phyloP scores from a whole-genome alignment of 2,113 vertebrate genomes.

The Manacus vitellinus region DNA sequence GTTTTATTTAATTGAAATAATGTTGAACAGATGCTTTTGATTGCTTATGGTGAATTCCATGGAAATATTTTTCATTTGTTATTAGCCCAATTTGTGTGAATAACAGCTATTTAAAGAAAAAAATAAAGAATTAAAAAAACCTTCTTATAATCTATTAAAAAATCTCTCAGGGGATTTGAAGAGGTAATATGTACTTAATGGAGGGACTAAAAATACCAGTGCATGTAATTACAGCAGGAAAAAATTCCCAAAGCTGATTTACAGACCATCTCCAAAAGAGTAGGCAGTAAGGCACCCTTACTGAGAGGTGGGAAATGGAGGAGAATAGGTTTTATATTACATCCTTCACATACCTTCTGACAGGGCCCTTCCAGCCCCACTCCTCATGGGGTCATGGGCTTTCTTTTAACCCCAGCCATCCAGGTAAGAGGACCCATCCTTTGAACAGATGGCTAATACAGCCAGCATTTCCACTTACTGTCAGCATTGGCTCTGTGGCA shows the following conservation, averaged over 20 bases:
- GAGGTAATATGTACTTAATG: neutral
- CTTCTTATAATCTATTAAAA: neutral
- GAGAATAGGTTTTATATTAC: neutral
- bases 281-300: neutral
- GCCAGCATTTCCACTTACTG: neutral
- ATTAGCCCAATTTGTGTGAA: neutral
- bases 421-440: neutral
- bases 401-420: neutral
- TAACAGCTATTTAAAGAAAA: neutral
- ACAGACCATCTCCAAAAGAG: neutral
- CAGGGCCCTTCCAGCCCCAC: neutral
- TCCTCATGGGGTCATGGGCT: neutral
- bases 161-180: neutral
- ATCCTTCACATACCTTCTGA: neutral
- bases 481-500: neutral
- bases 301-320: neutral
- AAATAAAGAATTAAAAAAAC: neutral
- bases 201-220: neutral
- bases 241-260: neutral
- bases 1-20: neutral
- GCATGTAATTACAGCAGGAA: neutral
- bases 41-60: neutral
- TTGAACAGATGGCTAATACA: neutral
- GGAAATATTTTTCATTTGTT: neutral
- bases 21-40: neutral